Evolutionary conservation across 2,888 invertebrate species (phyloP), one percentile per base, ranked within the genome.

Genomic region (Orthonevra nobilis): DNA sequence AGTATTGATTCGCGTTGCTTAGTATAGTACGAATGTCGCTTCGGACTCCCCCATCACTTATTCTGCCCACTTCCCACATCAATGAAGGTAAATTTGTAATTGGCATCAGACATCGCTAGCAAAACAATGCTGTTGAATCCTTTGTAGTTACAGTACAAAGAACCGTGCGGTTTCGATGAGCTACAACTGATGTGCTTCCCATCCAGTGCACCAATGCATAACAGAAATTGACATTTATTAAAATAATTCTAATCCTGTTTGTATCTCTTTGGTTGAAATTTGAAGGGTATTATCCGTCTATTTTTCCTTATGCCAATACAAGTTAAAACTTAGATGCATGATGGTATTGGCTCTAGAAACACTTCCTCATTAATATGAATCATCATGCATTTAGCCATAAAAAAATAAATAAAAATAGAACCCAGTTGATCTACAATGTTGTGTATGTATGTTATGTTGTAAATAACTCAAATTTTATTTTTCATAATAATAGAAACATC

Each of bases 41-140:
- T 42, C 72, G 54, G 9, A 79, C 68, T 2, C 73, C 75, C 10
- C 52, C 79, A n/a, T 30, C 30, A n/a, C 30, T 30, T 30, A 30
- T n/a, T 7, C 30, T 30, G 17, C 15, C 15, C 2, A 28, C 2
- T 14, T 14, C 14, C 14, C 1, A 14, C 12, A 9, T 36, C 14
- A 36, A 36, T 10, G 3, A 36, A 36, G 4, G 34, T 36, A 7
- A 15, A 36, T 12, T 10, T 36, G 7, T 36, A 14, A 4, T 36
- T 36, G 1, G 34, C 34, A 36, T 36, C 34, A 14, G 7, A 14
- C 34, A 36, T 36, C 0, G 34, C 34, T 36, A 36, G 9, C 34
- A 36, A 14, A 2, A 36, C 34, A 14, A 36, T 36, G 14, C 34
- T 36, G 7, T 36, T 14, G 4, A 36, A 36, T 14, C 34, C 34